Evolutionary conservation across 2,888 invertebrate genomes (phyloP).

Genomic region (Apeira syringaria): DNA sequence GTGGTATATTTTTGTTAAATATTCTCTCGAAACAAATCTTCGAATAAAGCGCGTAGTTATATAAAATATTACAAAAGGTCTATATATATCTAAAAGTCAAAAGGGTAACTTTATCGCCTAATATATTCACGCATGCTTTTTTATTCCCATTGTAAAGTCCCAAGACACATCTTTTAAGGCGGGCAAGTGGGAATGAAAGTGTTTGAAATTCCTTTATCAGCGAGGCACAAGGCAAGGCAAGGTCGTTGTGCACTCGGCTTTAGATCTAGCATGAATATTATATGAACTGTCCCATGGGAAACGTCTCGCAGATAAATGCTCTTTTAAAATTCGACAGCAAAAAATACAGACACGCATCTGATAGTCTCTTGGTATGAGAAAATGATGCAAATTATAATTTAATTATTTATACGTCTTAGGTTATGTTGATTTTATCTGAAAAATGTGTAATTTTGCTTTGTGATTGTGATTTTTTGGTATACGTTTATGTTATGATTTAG

Average conservation of each 20-base stretch:
- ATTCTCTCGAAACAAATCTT: too few relatives aligned
- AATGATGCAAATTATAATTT: too few relatives aligned
- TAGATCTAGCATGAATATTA: conserved; percentile 66
- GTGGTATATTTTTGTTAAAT: too few relatives aligned
- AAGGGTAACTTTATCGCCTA: conserved; percentile 11
- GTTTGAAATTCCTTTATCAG: conserved; percentile 11
- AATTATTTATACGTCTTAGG: too few relatives aligned
- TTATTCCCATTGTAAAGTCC: conserved; percentile 17
- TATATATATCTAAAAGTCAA: too few relatives aligned
- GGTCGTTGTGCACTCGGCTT: conserved; percentile 45
- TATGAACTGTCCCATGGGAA: conserved; percentile 68
- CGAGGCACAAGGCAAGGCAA: conserved; percentile 3
- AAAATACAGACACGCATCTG: conserved; percentile 48
- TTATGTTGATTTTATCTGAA: too few relatives aligned
- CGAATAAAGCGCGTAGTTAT: too few relatives aligned
- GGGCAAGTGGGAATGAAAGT: conserved; percentile 4
- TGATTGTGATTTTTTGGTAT: too few relatives aligned
- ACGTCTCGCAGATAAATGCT: conserved; percentile 61
- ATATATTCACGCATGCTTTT: conserved; percentile 21
- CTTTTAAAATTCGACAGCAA: conserved; percentile 58
- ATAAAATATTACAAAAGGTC: too few relatives aligned
- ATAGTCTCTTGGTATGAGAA: conserved; percentile 25
- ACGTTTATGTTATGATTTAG: too few relatives aligned
- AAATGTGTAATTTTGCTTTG: too few relatives aligned
- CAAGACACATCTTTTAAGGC: conserved; percentile 22